A percentile compares a stretch with the other conserved stretches of the same genome.
phyloP scores from a whole-genome alignment of 2,113 vertebrate genomes.

The Noturus placidus region DNA sequence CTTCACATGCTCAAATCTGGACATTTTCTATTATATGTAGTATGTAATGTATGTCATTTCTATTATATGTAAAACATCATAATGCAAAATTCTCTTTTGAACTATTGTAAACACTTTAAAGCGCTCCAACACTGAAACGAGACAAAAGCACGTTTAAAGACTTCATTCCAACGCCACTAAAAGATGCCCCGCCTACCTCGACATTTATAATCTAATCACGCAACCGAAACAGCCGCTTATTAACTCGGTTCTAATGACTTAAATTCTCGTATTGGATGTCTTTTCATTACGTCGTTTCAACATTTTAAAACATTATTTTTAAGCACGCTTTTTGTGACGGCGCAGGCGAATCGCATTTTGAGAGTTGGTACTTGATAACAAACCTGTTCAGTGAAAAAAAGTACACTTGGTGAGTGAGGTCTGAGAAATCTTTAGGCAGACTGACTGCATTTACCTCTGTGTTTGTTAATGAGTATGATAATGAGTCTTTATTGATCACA shows the following conservation, averaged over 20 bases:
- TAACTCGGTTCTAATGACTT: not conserved
- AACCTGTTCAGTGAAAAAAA: too few species aligned
- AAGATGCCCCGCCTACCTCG: not conserved
- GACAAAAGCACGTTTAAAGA: not conserved
- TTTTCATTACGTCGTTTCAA: not conserved
- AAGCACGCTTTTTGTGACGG: not conserved
- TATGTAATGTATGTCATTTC: too few species aligned
- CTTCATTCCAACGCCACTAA: not conserved
- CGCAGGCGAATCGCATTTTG: not conserved
- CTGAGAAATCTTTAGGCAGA: too few species aligned
- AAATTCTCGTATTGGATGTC: not conserved
- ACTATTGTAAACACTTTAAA: not conserved
- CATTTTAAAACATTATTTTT: not conserved
- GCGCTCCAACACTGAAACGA: not conserved
- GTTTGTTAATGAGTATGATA: not conserved
- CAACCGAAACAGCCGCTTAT: not conserved
- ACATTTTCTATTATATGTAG: too few species aligned
- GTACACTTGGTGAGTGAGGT: too few species aligned
- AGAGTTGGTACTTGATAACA: not conserved
- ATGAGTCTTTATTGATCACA: too few species aligned
- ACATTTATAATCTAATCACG: not conserved
- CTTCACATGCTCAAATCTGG: not conserved
- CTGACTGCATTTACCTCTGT: not conserved
- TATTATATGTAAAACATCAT: not conserved
- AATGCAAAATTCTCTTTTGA: not conserved